Conservation (phyloP, 1,140 invertebrate genomes). For the Idris sp. region DNA sequence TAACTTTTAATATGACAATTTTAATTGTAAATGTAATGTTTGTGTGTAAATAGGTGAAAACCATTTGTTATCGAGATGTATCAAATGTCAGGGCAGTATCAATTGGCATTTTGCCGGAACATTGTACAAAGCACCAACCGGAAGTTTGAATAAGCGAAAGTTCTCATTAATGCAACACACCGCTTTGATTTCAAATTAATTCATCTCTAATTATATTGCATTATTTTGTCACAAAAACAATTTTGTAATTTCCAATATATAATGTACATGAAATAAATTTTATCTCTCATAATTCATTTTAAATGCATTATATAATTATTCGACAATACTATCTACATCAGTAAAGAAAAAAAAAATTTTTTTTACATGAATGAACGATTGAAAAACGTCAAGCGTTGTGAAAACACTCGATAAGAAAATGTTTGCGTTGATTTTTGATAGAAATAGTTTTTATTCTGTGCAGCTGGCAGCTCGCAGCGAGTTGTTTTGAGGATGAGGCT, state of each 20-base stretch:
- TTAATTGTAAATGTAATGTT: too few relatives aligned
- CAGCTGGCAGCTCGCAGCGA: conserved; percentile 49
- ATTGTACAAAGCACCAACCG: conserved; percentile 34
- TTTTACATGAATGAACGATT: conserved; percentile 5
- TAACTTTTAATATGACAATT: too few relatives aligned
- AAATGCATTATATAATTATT: too few relatives aligned
- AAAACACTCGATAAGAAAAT: conserved; percentile 44
- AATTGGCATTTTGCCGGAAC: conserved; percentile 56
- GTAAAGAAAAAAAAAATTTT: background rate
- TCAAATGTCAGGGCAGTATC: conserved; percentile 36
- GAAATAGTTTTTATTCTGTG: conserved; percentile 54
- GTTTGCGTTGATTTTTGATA: conserved; percentile 49
- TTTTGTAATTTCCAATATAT: too few relatives aligned
- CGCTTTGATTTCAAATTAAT: too few relatives aligned
- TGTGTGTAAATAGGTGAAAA: conserved; percentile 39
- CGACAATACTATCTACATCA: too few relatives aligned
- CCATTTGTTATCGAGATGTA: conserved; percentile 52
- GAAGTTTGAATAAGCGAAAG: conserved; percentile 56
- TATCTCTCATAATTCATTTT: too few relatives aligned
- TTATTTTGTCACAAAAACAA: too few relatives aligned
- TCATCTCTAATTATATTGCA: too few relatives aligned
- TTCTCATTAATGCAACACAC: too few relatives aligned
- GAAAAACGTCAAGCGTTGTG: conserved; percentile 10
- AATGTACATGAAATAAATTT: too few relatives aligned
- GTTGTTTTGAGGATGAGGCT: conserved; percentile 53